Evolutionary conservation across 2,888 invertebrate genomes (phyloP).

Genomic region (Epirrhoe tristata): DNA sequence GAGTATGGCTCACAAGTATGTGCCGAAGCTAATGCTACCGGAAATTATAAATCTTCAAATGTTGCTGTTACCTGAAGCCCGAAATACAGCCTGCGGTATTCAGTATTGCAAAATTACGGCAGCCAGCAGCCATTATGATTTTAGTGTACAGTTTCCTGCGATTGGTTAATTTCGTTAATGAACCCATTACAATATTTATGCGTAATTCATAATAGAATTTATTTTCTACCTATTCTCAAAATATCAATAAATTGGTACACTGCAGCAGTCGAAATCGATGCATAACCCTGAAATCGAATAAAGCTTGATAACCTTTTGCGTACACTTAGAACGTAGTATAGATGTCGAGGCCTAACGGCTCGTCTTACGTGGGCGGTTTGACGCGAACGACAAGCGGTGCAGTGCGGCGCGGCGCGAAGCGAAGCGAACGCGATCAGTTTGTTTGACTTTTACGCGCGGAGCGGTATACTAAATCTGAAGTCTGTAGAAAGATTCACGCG

Average conservation of each 20-base stretch:
- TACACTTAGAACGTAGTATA: too few species aligned
- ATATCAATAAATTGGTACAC: neutral
- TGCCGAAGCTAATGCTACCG: constrained; percentile 28
- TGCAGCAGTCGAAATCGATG: neutral
- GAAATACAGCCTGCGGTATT: constrained; percentile 12
- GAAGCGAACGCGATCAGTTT: too few species aligned
- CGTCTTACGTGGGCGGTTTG: too few species aligned
- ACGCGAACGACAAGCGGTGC: too few species aligned
- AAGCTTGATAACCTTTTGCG: neutral
- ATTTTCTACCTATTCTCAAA: neutral
- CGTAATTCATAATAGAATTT: neutral
- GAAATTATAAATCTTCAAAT: constrained; percentile 37
- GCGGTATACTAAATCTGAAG: too few species aligned
- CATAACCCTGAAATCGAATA: neutral
- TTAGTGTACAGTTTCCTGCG: neutral
- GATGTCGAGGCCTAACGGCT: too few species aligned
- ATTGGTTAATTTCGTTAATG: neutral
- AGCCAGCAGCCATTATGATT: constrained; percentile 2
- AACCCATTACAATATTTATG: neutral
- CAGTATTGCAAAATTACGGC: constrained; percentile 2
- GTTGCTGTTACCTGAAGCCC: constrained; percentile 27
- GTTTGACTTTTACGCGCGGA: too few species aligned
- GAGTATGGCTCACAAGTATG: constrained; percentile 33
- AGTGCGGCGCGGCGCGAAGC: too few species aligned
- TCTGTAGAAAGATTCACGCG: too few species aligned